A percentile compares a stretch with the other conserved stretches of the same genome.
These are phyloP conservation scores for Falcunculus frontatus DNA, from an alignment of 2,113 vertebrate genomes.

Conservation along the genomic window DNA sequence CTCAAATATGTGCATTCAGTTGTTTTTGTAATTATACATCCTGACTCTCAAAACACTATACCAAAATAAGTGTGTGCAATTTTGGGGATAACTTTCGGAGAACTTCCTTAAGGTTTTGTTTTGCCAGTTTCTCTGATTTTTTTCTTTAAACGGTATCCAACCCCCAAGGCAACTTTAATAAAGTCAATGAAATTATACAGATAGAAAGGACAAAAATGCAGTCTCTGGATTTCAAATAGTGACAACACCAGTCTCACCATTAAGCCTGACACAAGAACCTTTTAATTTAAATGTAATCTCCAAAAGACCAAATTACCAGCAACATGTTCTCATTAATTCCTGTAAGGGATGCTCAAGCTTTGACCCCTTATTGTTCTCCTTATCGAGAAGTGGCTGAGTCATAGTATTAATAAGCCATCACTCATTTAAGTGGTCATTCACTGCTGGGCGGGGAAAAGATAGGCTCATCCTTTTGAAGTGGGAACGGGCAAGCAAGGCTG, in stretches of 20 bases:
- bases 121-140: not conserved
- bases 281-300: constrained; percentile 60
- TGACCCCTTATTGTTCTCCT: constrained; percentile 72
- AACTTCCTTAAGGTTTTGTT: not conserved
- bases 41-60: not conserved
- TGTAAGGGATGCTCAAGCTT: constrained; percentile 75
- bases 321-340: constrained; percentile 73
- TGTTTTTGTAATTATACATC: not conserved
- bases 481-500: constrained; percentile 34
- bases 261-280: constrained; percentile 24
- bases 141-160: not conserved
- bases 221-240: not conserved
- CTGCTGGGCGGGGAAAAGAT: constrained; percentile 45
- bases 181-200: not conserved
- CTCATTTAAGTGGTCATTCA: constrained; percentile 70
- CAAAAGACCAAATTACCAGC: constrained; percentile 60
- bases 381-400: constrained; percentile 77
- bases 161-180: not conserved
- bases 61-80: not conserved
- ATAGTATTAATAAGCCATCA: constrained; percentile 79
- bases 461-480: constrained; percentile 62
- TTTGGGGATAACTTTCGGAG: not conserved
- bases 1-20: not conserved
- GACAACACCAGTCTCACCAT: not conserved
- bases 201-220: constrained; percentile 6